Evolutionary conservation across 2,797 vertebrate genomes (phyloP).

Genomic region (Phoebastria nigripes): DNA sequence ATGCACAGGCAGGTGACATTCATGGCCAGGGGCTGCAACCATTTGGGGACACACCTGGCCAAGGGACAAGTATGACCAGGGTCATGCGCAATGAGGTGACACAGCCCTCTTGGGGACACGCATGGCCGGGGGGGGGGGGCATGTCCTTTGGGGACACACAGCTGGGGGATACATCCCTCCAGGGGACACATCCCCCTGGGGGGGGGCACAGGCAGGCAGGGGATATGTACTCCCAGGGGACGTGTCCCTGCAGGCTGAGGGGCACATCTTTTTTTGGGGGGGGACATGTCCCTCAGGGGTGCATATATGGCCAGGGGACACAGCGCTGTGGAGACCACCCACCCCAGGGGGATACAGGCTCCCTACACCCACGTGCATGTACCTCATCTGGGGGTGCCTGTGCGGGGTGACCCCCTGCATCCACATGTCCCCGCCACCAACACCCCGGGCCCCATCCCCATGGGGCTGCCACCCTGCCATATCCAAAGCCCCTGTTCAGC

Average conservation of each 20-base stretch:
- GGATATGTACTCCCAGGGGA: not conserved
- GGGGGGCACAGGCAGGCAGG: not conserved
- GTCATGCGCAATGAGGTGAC: not conserved
- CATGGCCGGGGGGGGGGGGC: rapidly evolving
- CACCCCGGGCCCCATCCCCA: rapidly evolving
- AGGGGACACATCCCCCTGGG: too few species aligned
- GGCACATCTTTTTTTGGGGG: not conserved
- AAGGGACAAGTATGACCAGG: too few species aligned
- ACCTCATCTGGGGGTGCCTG: not conserved
- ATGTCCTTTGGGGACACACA: not conserved
- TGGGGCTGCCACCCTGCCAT: not conserved
- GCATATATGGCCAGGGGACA: not conserved
- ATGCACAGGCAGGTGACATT: not conserved
- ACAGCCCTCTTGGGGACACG: not conserved
- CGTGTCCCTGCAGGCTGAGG: not conserved
- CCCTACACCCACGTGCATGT: rapidly evolving
- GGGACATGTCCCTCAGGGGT: not conserved
- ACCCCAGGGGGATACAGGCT: not conserved
- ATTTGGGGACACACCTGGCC: rapidly evolving
- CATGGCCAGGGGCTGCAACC: not conserved
- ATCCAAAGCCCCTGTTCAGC: not conserved
- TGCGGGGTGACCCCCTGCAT: not conserved
- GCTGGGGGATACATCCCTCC: not conserved
- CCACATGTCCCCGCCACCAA: not conserved
- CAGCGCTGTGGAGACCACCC: not conserved